Evolutionary conservation across 2,888 invertebrate species (phyloP).

Genomic region (Perizoma flavofasciatum): DNA sequence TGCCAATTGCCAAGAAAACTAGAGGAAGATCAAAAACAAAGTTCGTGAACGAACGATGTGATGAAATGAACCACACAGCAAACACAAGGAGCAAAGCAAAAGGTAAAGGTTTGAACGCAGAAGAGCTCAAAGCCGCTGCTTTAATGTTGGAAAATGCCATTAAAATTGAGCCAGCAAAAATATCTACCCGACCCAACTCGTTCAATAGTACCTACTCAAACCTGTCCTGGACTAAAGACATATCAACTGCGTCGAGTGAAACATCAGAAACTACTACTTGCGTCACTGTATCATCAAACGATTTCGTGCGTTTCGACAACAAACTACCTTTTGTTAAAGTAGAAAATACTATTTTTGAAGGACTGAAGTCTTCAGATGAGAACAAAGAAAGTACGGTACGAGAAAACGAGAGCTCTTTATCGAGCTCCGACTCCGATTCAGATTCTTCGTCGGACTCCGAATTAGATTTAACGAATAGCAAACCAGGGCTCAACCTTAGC

Average conservation of each 20-base stretch:
- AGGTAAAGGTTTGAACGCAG: slow-evolving; percentile 12
- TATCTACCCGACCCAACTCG: slow-evolving; percentile 43
- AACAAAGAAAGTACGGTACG: not conserved
- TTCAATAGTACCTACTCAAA: slow-evolving; percentile 50
- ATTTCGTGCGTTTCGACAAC: slow-evolving; percentile 60
- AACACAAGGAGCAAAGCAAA: not conserved
- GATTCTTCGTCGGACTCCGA: slow-evolving; percentile 10
- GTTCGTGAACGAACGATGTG: not conserved
- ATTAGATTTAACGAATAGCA: not conserved
- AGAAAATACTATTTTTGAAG: slow-evolving; percentile 12
- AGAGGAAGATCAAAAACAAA: slow-evolving; percentile 2
- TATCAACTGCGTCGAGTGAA: slow-evolving; percentile 48
- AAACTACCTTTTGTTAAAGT: slow-evolving; percentile 63
- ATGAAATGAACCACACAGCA: too few relatives aligned
- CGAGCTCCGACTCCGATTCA: slow-evolving; percentile 10
- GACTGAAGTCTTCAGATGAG: not conserved
- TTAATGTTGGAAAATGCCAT: slow-evolving; percentile 11
- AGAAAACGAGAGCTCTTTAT: slow-evolving; percentile 12
- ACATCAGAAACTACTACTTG: slow-evolving; percentile 58
- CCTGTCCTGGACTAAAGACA: slow-evolving; percentile 68
- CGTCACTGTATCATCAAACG: slow-evolving; percentile 53
- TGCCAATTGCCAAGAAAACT: not conserved
- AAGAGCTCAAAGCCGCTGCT: slow-evolving; percentile 25
- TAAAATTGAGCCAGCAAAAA: not conserved
- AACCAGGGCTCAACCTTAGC: slow-evolving; percentile 22